Conservation (phyloP, 2,888 invertebrate species). For the Tetramorium bicarinatum region DNA sequence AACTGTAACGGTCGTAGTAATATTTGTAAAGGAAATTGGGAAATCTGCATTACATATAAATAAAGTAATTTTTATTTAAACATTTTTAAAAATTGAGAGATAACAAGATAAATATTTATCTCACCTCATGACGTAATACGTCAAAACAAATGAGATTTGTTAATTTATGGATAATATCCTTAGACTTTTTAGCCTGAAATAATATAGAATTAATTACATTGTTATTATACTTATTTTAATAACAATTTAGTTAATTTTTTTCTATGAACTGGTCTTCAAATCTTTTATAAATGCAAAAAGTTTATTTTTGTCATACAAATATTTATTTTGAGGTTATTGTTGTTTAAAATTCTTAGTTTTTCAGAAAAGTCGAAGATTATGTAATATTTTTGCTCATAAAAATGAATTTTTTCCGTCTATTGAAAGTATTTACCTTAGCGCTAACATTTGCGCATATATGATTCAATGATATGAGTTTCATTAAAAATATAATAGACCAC, state of each 20-base stretch:
- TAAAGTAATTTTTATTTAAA: neutral
- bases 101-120: neutral
- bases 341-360: neutral
- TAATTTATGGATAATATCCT: neutral
- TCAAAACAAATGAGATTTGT: constrained; percentile 1
- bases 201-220: neutral
- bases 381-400: neutral
- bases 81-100: neutral
- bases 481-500: neutral
- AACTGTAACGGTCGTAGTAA: constrained; percentile 18
- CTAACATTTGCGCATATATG: constrained; percentile 18
- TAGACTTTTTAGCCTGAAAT: constrained; percentile 1
- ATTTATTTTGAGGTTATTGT: neutral
- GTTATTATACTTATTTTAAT: no score
- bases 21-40: constrained; percentile 26
- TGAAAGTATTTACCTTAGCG: constrained; percentile 6
- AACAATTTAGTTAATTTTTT: neutral
- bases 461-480: neutral
- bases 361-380: neutral
- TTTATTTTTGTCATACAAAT: neutral
- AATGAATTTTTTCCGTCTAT: neutral
- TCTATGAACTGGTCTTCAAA: neutral
- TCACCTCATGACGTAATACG: neutral
- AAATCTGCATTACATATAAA: neutral
- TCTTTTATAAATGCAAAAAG: neutral